Evolutionary conservation across 2,797 vertebrate species (phyloP), one percentile per base, ranked within the genome.

Genomic region (Sus cebifrons): DNA sequence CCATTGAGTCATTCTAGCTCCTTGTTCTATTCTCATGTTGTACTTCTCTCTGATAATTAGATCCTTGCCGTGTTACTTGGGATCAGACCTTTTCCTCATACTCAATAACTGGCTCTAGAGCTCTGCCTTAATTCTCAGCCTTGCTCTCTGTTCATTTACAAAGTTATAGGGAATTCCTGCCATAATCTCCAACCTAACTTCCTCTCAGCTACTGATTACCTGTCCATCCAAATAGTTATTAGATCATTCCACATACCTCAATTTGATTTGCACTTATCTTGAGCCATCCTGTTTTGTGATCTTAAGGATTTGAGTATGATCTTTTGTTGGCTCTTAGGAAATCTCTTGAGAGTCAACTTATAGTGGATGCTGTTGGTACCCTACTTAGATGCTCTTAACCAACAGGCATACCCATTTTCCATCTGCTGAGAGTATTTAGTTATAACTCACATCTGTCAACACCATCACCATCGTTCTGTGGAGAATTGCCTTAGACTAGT

Each of bases 101-200:
- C 60, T 78, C 54, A 78, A 2, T 81, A 91, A 77, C 40, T 74
- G 67, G 67, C 49, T 86, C 40, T 94, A 29, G 56, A 89, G 23
- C 23, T 84, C 75, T 71, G 27, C 18, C 9, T 67, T 94, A 17
- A 91, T 93, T 79, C 60, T 78, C n/a, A 65, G 12, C 32, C 64
- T 78, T 94, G 21, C 29, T 68, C 62, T 93, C 52, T 93, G 25
- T 62, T 95, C 36, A 32, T 78, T 95, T 68, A 18, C 60, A 96
- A 96, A 75, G 23, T 29, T 52, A 49, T n/a, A 79, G 64, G 32
- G 23, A 94, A 91, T 95, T 75, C 64, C 96, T 96, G 44, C 49
- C 70, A 88, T 88, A 91, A 79, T 91, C 49, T 90, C 60, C 14
- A 36, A 65, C 83, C 14, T 75, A 93, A 60, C 83, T 94, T 15